These are phyloP conservation scores for Galeruca laticollis DNA, from an alignment of 2,888 invertebrate species.

Conservation along the genomic window DNA sequence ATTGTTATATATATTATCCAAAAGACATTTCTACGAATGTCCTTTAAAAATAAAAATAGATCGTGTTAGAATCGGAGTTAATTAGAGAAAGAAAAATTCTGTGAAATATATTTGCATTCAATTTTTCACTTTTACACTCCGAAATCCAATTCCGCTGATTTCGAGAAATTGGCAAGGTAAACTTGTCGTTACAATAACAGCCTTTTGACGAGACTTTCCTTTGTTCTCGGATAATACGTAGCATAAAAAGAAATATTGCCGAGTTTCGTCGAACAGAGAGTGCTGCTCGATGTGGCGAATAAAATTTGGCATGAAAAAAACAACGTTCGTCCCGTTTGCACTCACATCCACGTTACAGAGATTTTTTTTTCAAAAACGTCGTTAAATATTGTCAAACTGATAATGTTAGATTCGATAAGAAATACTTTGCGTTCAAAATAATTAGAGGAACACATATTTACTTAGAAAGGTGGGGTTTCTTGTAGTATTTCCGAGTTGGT, in stretches of 20 bases:
- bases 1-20: too few species aligned
- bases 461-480: too few species aligned
- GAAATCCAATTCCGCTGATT: neutral
- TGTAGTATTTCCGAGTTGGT: too few species aligned
- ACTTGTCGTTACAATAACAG: conserved; percentile 6
- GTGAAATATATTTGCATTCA: neutral
- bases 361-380: neutral
- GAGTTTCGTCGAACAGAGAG: conserved; percentile 12
- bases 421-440: too few species aligned
- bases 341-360: too few species aligned
- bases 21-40: too few species aligned
- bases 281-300: conserved; percentile 10
- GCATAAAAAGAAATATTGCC: conserved; percentile 9
- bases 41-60: too few species aligned
- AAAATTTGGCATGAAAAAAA: conserved; percentile 8
- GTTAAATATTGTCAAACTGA: too few species aligned
- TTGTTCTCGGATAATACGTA: conserved; percentile 7
- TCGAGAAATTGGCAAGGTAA: conserved; percentile 23
- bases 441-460: too few species aligned
- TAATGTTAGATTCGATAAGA: too few species aligned
- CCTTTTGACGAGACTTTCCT: conserved; percentile 20
- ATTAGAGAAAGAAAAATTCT: neutral
- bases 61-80: too few species aligned
- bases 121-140: neutral
- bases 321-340: neutral